phyloP scores from a whole-genome alignment of 1,140 invertebrate species.

The Drosophila ironensis region DNA sequence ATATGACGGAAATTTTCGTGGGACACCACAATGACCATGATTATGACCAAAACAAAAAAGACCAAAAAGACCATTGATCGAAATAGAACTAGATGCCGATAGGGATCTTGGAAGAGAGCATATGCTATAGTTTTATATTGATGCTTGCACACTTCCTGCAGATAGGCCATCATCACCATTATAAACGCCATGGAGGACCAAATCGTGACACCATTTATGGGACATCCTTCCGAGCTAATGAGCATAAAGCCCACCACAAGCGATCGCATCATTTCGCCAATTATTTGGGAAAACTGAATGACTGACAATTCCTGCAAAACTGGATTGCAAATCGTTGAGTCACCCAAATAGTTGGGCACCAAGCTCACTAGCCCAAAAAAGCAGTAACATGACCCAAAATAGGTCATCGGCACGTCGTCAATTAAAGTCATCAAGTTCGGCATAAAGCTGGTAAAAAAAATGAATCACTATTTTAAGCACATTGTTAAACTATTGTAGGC shows the following conservation, averaged over 20 bases:
- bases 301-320: no score
- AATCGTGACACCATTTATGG: background rate
- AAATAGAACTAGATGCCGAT: background rate
- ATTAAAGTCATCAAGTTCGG: constrained; percentile 44
- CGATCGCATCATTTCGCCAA: constrained; percentile 11
- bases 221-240: constrained; percentile 16
- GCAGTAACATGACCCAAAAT: constrained; percentile 12
- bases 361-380: constrained; percentile 8
- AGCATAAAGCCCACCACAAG: constrained; percentile 24
- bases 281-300: background rate
- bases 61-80: background rate
- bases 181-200: constrained; percentile 32
- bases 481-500: no score
- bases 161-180: constrained; percentile 8
- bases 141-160: background rate
- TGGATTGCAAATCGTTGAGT: background rate
- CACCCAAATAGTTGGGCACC: constrained; percentile 6
- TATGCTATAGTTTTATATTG: constrained; percentile 9
- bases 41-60: background rate
- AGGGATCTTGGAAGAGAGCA: background rate
- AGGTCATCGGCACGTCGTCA: constrained; percentile 18
- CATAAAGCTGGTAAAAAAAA: constrained; percentile 29
- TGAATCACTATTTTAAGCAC: background rate
- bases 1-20: background rate
- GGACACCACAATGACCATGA: constrained; percentile 20